Conservation (phyloP, 2,797 vertebrate genomes). For the Sparidentex hasta region DNA sequence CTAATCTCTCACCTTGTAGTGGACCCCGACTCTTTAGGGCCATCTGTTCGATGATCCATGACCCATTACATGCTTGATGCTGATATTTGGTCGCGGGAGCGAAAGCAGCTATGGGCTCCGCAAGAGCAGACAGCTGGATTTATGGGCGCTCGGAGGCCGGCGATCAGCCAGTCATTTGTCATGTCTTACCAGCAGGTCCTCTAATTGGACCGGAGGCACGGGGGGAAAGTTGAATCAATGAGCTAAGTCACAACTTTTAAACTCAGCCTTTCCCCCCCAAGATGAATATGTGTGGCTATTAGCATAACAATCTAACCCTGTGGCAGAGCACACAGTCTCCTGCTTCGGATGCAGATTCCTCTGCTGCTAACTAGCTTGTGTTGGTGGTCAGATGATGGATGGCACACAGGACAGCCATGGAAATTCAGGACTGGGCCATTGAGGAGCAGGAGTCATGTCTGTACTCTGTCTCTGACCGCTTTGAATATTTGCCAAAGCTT, state of each 20-base stretch:
- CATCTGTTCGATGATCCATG: slow-evolving; percentile 60
- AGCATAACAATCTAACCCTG: slow-evolving; percentile 42
- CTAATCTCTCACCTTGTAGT: slow-evolving; percentile 19
- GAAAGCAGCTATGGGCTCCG: slow-evolving; percentile 20
- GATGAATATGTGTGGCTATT: slow-evolving; percentile 33
- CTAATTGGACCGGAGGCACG: slow-evolving; percentile 57
- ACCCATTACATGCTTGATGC: slow-evolving; percentile 47
- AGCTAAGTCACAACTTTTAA: slow-evolving; percentile 52
- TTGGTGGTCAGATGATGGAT: slow-evolving; percentile 49
- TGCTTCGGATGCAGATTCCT: slow-evolving; percentile 38
- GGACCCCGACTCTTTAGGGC: slow-evolving; percentile 32
- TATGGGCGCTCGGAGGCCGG: slow-evolving; percentile 54
- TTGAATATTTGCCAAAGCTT: slow-evolving; percentile 44
- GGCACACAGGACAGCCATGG: neutral
- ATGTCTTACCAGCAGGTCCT: slow-evolving; percentile 58
- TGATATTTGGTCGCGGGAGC: slow-evolving; percentile 56
- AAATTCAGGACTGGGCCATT: slow-evolving; percentile 3
- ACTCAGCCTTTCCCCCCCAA: slow-evolving; percentile 14
- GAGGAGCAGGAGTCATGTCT: slow-evolving; percentile 4
- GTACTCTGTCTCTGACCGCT: neutral
- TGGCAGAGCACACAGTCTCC: slow-evolving; percentile 19
- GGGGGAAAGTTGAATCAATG: slow-evolving; percentile 47
- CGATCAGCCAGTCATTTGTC: slow-evolving; percentile 67
- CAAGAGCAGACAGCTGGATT: slow-evolving; percentile 63
- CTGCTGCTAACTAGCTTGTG: neutral